phyloP scores from a whole-genome alignment of 2,113 vertebrate species.

The Vidua chalybeata region DNA sequence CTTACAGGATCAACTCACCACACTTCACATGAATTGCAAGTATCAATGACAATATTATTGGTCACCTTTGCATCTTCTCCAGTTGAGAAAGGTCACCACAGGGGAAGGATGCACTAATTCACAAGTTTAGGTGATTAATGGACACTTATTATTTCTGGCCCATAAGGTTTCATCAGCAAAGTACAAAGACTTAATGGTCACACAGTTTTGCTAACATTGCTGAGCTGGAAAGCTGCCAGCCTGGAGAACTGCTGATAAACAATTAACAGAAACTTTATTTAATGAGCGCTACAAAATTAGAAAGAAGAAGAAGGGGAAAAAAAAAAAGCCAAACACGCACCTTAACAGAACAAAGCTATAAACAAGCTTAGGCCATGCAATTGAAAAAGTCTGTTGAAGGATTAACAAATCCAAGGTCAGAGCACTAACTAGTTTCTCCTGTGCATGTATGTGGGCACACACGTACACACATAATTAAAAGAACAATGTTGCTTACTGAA shows the following conservation, averaged over 20 bases:
- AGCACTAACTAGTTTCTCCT: background rate
- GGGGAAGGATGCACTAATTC: background rate
- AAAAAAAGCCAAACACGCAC: background rate
- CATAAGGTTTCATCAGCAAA: background rate
- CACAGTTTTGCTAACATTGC: background rate
- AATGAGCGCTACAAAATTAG: background rate
- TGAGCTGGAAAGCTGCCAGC: background rate
- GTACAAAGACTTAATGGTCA: background rate
- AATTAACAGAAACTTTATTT: background rate
- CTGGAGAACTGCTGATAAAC: background rate
- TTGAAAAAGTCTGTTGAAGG: background rate
- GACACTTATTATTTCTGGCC: background rate
- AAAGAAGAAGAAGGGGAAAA: no score
- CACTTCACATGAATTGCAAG: background rate
- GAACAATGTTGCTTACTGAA: rapidly evolving
- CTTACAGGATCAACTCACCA: background rate
- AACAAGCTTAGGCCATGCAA: background rate
- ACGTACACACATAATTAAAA: background rate
- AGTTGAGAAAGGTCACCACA: background rate
- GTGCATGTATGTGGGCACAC: no score
- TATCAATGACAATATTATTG: background rate
- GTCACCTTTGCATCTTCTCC: background rate
- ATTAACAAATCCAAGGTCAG: background rate
- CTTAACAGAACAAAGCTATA: background rate
- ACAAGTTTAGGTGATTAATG: background rate